Evolutionary conservation across 2,888 invertebrate species (phyloP).

Genomic region (Diarsia rubi): DNA sequence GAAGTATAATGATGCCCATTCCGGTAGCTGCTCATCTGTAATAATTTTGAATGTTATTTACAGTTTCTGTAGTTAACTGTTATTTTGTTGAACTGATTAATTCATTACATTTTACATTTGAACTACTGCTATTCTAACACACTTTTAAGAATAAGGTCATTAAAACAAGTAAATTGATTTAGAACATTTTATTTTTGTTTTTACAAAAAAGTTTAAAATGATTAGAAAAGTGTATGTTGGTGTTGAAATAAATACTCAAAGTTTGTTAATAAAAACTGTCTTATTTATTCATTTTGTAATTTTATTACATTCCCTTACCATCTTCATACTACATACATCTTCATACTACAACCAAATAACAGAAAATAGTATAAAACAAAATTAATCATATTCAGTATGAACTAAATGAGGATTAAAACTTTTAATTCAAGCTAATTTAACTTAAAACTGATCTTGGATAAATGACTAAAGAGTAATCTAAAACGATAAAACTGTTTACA

Average conservation of each 20-base stretch:
- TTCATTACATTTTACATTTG: neutral
- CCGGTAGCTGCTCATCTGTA: slow-evolving; percentile 72
- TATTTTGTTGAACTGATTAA: slow-evolving; percentile 1
- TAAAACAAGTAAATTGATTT: slow-evolving; percentile 27
- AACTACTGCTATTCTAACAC: neutral
- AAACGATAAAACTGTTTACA: slow-evolving; percentile 21
- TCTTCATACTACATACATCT: neutral
- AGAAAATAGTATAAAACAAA: neutral
- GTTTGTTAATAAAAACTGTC: neutral
- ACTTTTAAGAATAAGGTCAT: neutral
- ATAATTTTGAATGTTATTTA: slow-evolving; percentile 37
- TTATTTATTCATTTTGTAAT: slow-evolving; percentile 30
- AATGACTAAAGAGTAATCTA: neutral
- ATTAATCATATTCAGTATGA: neutral
- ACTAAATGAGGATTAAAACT: neutral
- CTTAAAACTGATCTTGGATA: neutral
- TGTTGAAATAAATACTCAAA: slow-evolving; percentile 28
- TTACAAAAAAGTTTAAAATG: neutral
- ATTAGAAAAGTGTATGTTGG: neutral
- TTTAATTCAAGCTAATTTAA: slow-evolving; percentile 20
- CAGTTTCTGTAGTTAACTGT: neutral
- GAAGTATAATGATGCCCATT: slow-evolving; percentile 85
- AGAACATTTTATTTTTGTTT: slow-evolving; percentile 23
- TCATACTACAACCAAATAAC: neutral
- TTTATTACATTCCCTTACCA: slow-evolving; percentile 4